Base-by-base conservation (phyloP, 2,113 vertebrate species). In the Calyptommatus sinebrachiatus region DNA sequence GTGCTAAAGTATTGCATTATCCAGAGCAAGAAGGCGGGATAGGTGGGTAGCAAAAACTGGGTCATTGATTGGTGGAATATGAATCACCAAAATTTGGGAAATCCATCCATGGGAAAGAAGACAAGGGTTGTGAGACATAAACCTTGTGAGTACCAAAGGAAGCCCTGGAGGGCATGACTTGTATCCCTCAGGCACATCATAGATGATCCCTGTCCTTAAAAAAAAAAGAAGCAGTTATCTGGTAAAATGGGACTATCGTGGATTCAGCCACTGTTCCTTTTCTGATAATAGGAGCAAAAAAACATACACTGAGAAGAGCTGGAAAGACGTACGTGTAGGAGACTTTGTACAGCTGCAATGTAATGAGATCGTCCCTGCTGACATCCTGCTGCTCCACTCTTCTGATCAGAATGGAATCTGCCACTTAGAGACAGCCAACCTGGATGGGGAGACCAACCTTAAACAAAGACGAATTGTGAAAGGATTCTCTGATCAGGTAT, bases 371-470 rank as follows among this genome's bases (percentile, higher is more conserved):
- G 85, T 99, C 83, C 97, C 98, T 2, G 98, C 98, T 0, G 98
- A 99, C 68, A 96, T 98, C 28, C 95, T 99, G 8, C 95, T 99
- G 66, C 92, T 99, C 45, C 84, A 95, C 66, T 97, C 97, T 71
- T 97, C 98, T 0, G 96, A 98, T 83, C 96, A 93, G 83, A 96
- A 92, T 0, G 93, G 97, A 1, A 90, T 97, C 88, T 99, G 98
- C 88, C 94, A 96, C 91, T 90, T 98, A 73, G 97, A 99, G 81
- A 99, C 97, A 0, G 92, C 97, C 90, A 99, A 94, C 84, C 92
- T 99, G 7, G 98, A 99, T 1, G 98, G 98, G 57, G 98, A 99
- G 90, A 98, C 96, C 73, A 99, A 97, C 93, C 96, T 99, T 35
- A 99, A 98, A n/a, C 97, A 97, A 86, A 96, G 97, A 75, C 85